Percentiles rank a stretch among this genome's conserved stretches.
These are phyloP conservation scores for Tipula lateralis DNA, from an alignment of 2,888 invertebrate species.

Conservation along the genomic window DNA sequence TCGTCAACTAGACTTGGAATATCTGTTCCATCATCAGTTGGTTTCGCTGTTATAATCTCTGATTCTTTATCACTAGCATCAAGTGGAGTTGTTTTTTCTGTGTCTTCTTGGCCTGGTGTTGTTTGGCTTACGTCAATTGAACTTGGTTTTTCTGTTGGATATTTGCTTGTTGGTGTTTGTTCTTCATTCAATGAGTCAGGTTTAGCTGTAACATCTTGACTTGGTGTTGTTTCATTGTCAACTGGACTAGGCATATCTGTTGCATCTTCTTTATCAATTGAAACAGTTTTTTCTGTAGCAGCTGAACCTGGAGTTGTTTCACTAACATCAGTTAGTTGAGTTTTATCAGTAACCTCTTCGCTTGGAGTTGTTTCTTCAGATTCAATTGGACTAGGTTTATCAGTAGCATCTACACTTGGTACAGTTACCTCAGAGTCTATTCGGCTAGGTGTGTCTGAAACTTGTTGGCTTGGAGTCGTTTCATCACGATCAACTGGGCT, in stretches of 20 bases:
- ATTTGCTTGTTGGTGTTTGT: background rate
- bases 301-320: conserved; percentile 33
- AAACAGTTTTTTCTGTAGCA: background rate
- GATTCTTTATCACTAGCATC: conserved; percentile 29
- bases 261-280: no score
- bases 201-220: conserved; percentile 28
- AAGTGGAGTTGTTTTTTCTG: conserved; percentile 30
- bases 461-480: background rate
- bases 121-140: conserved; percentile 32
- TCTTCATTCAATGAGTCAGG: conserved; percentile 26
- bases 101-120: conserved; percentile 28
- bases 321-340: conserved; percentile 30
- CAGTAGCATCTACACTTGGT: conserved; percentile 29
- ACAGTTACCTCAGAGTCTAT: conserved; percentile 32
- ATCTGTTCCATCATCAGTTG: background rate
- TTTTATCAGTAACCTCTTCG: conserved; percentile 31
- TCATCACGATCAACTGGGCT: background rate
- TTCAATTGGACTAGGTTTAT: conserved; percentile 31
- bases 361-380: conserved; percentile 33
- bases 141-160: conserved; percentile 32
- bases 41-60: background rate
- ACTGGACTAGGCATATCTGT: no score
- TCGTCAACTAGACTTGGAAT: background rate
- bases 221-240: conserved; percentile 28
- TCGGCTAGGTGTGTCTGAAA: conserved; percentile 32